Base-by-base conservation (phyloP, 2,113 vertebrate species). In the Carassius carassius region DNA sequence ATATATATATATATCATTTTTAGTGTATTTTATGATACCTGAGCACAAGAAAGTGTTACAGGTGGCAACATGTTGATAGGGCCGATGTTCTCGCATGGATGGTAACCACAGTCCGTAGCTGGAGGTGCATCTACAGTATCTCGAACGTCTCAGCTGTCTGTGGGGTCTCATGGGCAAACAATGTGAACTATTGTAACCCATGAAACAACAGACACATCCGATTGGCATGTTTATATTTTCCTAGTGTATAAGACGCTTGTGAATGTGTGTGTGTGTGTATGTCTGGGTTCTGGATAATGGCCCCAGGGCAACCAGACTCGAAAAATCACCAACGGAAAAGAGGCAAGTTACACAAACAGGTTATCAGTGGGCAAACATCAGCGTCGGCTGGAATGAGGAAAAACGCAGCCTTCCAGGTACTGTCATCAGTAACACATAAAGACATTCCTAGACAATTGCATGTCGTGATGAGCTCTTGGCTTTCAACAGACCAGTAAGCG, bases 321-420 rank as follows among this genome's bases (percentile, higher is more conserved):
- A 89, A 92, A 89, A 90, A 91, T 91, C 86, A 90, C 76, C 90
- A 93, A 92, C 90, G 67, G 90, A 87, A 89, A 63, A 88, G 58
- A 25, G 81, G 70, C 84, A 82, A 84, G 91, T 91, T 87, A 89
- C 92, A 92, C 88, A 85, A 88, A 87, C 88, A 82, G 41, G 72
- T 58, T 13, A 62, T 32, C 56, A 14, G 32, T 82, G 12, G 4
- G 82, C 7, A 58, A 41, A 70, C 13, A 23, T 19, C 11, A 16
- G 41, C 60, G 74, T 76, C 44, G 12, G 16, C 17, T 78, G 12
- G 88, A 83, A 80, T 35, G 29, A 72, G 47, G 54, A 81, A 58
- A 49, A 35, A 70, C 19, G 21, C 35, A 35, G 35, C 35, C n/a
- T 75, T 69, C 2, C 17, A 17, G 41, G 35, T n/a, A 32, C 79